A percentile compares a stretch with the other conserved stretches of the same genome.
These are phyloP conservation scores for Cydia amplana DNA, from an alignment of 1,140 invertebrate genomes.

Conservation along the genomic window DNA sequence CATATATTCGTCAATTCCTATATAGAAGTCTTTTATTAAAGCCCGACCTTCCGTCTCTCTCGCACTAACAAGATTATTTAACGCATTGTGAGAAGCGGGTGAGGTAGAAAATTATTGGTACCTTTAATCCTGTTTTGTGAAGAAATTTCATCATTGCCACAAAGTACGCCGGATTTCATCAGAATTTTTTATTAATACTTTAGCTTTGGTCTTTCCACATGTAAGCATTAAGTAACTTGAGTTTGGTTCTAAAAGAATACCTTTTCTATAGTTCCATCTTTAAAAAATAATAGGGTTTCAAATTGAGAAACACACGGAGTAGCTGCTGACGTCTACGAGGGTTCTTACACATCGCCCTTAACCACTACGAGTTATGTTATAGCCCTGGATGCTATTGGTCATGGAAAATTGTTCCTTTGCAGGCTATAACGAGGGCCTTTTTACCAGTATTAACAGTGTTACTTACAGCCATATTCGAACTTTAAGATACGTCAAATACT, in stretches of 20 bases:
- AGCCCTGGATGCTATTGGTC: no score
- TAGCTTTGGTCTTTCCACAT: background rate
- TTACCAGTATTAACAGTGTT: no score
- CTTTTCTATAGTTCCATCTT: no score
- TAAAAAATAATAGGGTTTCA: no score
- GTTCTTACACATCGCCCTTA: no score
- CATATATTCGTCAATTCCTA: conserved; percentile 55
- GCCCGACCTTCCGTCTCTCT: conserved; percentile 37
- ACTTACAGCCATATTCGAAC: no score
- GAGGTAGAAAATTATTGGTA: conserved; percentile 30
- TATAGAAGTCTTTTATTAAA: conserved; percentile 52
- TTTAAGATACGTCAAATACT: no score
- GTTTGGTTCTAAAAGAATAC: background rate
- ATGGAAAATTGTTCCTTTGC: no score
- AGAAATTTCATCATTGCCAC: conserved; percentile 27
- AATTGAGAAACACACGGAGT: no score
- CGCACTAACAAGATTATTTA: conserved; percentile 14
- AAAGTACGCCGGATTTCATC: background rate
- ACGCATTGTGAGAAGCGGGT: conserved; percentile 21
- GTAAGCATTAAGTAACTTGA: background rate
- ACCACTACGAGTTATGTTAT: no score
- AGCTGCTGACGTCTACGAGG: no score
- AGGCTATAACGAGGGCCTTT: no score
- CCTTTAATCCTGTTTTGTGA: conserved; percentile 15
- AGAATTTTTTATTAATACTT: background rate